Conservation (phyloP, 2,888 invertebrate species). For the Listrodromus nycthemerus region DNA sequence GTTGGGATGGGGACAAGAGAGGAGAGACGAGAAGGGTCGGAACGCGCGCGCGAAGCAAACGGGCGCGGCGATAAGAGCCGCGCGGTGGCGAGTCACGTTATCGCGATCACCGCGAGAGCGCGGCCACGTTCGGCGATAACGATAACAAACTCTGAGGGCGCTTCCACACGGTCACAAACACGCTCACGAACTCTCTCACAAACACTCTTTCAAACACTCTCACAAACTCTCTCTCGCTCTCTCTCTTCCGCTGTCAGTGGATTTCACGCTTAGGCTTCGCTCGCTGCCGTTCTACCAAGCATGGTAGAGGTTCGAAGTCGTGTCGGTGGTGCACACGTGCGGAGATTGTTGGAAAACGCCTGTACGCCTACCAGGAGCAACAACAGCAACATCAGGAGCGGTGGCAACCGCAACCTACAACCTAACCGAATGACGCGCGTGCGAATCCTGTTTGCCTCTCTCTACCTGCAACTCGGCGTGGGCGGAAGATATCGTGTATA, state of each 20-base stretch:
- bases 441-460: slow-evolving; percentile 55
- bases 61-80: slow-evolving; percentile 77
- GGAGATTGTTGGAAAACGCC: slow-evolving; percentile 60
- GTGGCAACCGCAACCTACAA: slow-evolving; percentile 59
- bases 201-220: neutral
- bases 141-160: slow-evolving; percentile 78
- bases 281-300: slow-evolving; percentile 35
- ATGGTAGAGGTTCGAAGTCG: slow-evolving; percentile 54
- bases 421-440: slow-evolving; percentile 55
- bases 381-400: slow-evolving; percentile 29
- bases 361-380: slow-evolving; percentile 65
- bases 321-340: slow-evolving; percentile 54
- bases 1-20: neutral
- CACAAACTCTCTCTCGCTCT: slow-evolving; percentile 6
- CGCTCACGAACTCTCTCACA: neutral
- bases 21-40: slow-evolving; percentile 70
- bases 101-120: slow-evolving; percentile 78
- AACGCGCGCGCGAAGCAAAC: slow-evolving; percentile 77
- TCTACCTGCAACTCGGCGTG: slow-evolving; percentile 28
- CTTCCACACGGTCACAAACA: slow-evolving; percentile 56
- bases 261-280: slow-evolving; percentile 55
- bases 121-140: slow-evolving; percentile 81
- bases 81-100: slow-evolving; percentile 78
- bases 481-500: slow-evolving; percentile 27
- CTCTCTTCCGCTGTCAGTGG: slow-evolving; percentile 35